phyloP scores from a whole-genome alignment of 2,888 invertebrate species.

The Pollenia griseotomentosa region DNA sequence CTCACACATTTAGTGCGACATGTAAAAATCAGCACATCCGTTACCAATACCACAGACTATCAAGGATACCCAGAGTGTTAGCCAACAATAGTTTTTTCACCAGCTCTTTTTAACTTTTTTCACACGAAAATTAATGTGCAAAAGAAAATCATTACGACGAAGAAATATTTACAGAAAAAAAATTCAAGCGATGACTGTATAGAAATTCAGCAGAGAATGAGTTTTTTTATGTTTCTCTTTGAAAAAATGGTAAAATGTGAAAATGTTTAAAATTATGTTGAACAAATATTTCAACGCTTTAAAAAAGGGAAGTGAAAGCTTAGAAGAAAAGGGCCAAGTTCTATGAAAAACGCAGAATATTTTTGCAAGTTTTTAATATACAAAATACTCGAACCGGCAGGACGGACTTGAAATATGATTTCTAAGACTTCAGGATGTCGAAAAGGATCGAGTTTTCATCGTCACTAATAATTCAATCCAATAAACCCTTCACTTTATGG shows the following conservation, averaged over 20 bases:
- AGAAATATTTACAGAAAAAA: slow-evolving; percentile 10
- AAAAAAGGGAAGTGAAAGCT: not conserved
- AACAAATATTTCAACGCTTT: slow-evolving; percentile 57
- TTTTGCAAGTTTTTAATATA: no score
- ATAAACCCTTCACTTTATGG: no score
- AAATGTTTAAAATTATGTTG: slow-evolving; percentile 43
- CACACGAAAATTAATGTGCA: slow-evolving; percentile 72
- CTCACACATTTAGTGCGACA: slow-evolving; percentile 65
- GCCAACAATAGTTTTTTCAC: slow-evolving; percentile 69
- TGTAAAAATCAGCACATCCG: slow-evolving; percentile 74
- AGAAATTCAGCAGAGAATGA: slow-evolving; percentile 20
- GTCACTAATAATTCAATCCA: no score
- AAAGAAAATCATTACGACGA: slow-evolving; percentile 59
- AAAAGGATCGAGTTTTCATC: no score
- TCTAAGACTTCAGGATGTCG: not conserved
- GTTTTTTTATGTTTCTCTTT: not conserved
- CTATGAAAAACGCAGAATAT: not conserved
- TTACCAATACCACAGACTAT: slow-evolving; percentile 62
- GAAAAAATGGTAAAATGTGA: not conserved
- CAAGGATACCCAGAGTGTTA: slow-evolving; percentile 54
- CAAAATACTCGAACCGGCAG: no score
- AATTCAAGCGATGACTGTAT: not conserved
- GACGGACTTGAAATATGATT: not conserved
- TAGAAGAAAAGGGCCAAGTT: not conserved
- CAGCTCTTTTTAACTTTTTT: not conserved